These are phyloP conservation scores for Limenitis camilla DNA, from an alignment of 2,888 invertebrate genomes.

Conservation along the genomic window DNA sequence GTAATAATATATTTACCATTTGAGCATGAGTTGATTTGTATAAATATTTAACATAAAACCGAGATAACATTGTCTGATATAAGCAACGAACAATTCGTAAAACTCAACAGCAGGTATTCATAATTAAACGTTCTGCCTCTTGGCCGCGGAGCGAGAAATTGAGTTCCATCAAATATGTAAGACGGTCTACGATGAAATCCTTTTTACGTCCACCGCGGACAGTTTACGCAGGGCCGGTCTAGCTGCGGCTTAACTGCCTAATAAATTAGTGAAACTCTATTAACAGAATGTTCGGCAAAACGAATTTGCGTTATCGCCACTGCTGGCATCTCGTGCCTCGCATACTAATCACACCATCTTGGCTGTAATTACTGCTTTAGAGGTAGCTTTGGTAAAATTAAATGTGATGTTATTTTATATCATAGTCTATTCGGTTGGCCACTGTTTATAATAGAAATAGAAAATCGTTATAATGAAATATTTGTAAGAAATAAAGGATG, in stretches of 20 bases:
- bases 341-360: constrained; percentile 60
- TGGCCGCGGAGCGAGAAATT: constrained; percentile 49
- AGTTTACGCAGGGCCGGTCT: constrained; percentile 52
- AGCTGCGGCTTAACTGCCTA: constrained; percentile 61
- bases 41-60: neutral
- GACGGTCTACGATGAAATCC: constrained; percentile 64
- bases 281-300: constrained; percentile 72
- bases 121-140: constrained; percentile 56
- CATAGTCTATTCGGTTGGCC: too few species aligned
- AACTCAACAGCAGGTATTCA: constrained; percentile 47
- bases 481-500: too few species aligned
- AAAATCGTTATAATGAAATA: neutral
- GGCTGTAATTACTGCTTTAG: constrained; percentile 71
- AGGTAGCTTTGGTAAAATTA: constrained; percentile 48
- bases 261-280: constrained; percentile 75
- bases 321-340: constrained; percentile 53
- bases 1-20: neutral
- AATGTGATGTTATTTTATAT: too few species aligned
- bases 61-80: constrained; percentile 1
- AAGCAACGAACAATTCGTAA: constrained; percentile 41
- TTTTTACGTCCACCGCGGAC: constrained; percentile 63
- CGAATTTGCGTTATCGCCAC: constrained; percentile 74
- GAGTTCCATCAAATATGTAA: constrained; percentile 62
- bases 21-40: neutral
- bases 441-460: constrained; percentile 10